phyloP scores from a whole-genome alignment of 2,797 vertebrate species.

The Clarias fuscus region DNA sequence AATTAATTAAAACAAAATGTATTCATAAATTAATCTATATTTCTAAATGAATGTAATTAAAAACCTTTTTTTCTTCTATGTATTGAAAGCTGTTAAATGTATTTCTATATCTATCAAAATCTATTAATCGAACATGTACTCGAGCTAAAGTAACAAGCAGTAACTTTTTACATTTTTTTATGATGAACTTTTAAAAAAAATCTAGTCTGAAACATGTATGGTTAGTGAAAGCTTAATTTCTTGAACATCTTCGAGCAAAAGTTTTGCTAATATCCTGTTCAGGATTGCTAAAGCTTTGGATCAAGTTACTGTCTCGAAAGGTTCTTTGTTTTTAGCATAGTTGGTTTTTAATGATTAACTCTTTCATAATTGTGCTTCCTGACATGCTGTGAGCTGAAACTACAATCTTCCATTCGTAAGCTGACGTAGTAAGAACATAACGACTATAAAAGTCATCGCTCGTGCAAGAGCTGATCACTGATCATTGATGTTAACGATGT shows the following conservation, averaged over 20 bases:
- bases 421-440: constrained; percentile 49
- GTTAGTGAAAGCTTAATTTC: background rate
- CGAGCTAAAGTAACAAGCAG: background rate
- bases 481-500: constrained; percentile 59
- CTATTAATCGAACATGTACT: background rate
- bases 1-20: too few relatives aligned
- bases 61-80: too few relatives aligned
- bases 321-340: constrained; percentile 39
- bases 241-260: background rate
- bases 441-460: constrained; percentile 50
- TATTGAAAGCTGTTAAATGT: background rate
- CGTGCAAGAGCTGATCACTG: constrained; percentile 53
- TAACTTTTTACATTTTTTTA: background rate
- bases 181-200: background rate
- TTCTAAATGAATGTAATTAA: too few relatives aligned
- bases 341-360: constrained; percentile 39
- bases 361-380: constrained; percentile 60
- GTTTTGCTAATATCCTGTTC: background rate
- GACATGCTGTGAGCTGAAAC: constrained; percentile 63
- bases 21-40: too few relatives aligned
- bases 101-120: background rate
- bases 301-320: constrained; percentile 59
- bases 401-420: constrained; percentile 47
- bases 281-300: background rate
- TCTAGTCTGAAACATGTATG: background rate